Percentiles rank a stretch among this genome's conserved stretches.
phyloP scores from a whole-genome alignment of 2,888 invertebrate genomes.

The Operophtera brumata region DNA sequence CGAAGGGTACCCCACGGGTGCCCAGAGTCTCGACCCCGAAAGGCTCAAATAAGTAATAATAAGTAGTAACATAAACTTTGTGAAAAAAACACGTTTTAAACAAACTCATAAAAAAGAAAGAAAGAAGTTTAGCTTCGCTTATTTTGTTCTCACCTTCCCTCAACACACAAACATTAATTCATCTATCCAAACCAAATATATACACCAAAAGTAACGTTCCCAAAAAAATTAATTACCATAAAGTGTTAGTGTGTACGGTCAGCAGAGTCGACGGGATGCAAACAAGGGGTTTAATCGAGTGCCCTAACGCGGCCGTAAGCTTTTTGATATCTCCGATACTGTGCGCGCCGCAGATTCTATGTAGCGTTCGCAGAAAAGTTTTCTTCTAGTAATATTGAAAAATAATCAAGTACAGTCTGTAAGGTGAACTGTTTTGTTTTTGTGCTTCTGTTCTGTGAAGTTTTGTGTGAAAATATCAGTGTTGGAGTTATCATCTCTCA shows the following conservation, averaged over 20 bases:
- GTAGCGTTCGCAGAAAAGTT: conserved; percentile 44
- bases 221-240: conserved; percentile 68
- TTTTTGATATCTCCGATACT: conserved; percentile 66
- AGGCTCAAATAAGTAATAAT: too few species aligned
- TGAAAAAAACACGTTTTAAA: too few species aligned
- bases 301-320: conserved; percentile 58
- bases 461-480: too few species aligned
- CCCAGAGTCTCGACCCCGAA: too few species aligned
- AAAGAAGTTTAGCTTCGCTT: too few species aligned
- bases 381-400: not conserved
- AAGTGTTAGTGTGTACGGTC: conserved; percentile 59
- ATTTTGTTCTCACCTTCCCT: not conserved
- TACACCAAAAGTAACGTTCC: conserved; percentile 42
- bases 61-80: too few species aligned
- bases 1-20: too few species aligned
- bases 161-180: conserved; percentile 11
- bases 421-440: too few species aligned
- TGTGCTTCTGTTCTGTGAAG: too few species aligned
- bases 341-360: conserved; percentile 37
- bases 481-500: too few species aligned
- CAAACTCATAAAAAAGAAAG: too few species aligned
- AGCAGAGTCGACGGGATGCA: conserved; percentile 59
- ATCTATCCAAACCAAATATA: conserved; percentile 16
- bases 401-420: not conserved
- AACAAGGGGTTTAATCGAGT: conserved; percentile 63